Base-by-base conservation (phyloP, 2,797 vertebrate species). In the Fringilla coelebs region DNA sequence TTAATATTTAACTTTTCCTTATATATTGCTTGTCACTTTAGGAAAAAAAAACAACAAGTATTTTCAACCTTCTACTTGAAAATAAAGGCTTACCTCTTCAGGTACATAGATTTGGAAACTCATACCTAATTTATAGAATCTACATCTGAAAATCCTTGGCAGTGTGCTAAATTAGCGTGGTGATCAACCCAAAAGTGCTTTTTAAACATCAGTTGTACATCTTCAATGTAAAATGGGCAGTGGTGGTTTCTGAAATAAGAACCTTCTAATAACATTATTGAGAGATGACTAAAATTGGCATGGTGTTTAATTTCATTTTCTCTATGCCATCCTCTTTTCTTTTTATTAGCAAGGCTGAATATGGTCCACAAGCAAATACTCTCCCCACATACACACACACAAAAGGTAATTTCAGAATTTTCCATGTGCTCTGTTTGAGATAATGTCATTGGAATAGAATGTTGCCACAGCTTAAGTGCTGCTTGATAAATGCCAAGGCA, bases 401-500 rank as follows among this genome's bases (percentile, higher is more conserved):
- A 74, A 85, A 77, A 85, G 71, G 68, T 74, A 77, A n/a, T 92
- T 93, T 96, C 91, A 67, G 74, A 84, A 31, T 75, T 88, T 80
- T 89, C 71, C 88, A 75, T 90, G 68, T 94, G 89, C 93, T 90
- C 76, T 86, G 40, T 90, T 78, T 94, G 88, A 94, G 89, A 95
- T 96, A 96, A 94, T 94, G 87, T 91, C 96, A 95, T 52, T 93
- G 90, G 80, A 96, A 92, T 65, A 90, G 62, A 85, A 89, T 40
- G 40, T 95, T 93, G 86, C 82, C 82, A 66, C 77, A 93, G 80
- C 29, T 10, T 78, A 95, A 88, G 82, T 93, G 73, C 84, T 85
- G 32, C 92, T 75, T 96, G 94, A 97, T 96, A 88, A 97, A 96
- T 97, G 96, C 93, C 95, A 93, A 96, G 86, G 89, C 80, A 92